Evolutionary conservation across 2,797 vertebrate genomes (phyloP).

Genomic region (Eidolon dupreanum): DNA sequence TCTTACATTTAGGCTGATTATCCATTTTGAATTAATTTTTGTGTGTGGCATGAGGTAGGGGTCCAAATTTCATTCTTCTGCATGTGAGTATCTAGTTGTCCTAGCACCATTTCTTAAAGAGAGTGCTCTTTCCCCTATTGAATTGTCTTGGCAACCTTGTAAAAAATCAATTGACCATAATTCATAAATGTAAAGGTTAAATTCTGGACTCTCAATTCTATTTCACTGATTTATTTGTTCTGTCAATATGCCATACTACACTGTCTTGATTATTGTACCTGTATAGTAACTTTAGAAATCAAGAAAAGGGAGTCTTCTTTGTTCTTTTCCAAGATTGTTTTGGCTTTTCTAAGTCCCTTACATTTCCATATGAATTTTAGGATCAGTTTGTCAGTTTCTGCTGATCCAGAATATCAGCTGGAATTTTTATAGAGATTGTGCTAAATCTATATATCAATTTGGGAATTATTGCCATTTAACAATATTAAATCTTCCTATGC

Average conservation of each 20-base stretch:
- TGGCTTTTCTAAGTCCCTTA: neutral
- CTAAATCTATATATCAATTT: constrained; percentile 24
- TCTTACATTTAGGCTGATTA: constrained; percentile 17
- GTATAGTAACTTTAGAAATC: constrained; percentile 17
- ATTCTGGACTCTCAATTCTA: constrained; percentile 24
- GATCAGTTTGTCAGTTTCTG: constrained; percentile 17
- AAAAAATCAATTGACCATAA: constrained; percentile 22
- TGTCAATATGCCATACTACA: neutral
- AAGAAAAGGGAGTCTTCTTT: neutral
- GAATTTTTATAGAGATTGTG: neutral
- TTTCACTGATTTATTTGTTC: neutral
- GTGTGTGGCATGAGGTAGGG: neutral
- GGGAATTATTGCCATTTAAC: neutral
- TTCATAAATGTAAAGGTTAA: neutral
- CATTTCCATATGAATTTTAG: constrained; percentile 37
- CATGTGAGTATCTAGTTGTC: neutral
- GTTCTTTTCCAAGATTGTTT: constrained; percentile 43
- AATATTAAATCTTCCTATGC: neutral
- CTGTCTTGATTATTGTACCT: constrained; percentile 1
- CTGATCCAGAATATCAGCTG: neutral
- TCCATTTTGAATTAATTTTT: constrained; percentile 48
- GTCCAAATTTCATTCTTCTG: constrained; percentile 28
- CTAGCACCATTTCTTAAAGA: constrained; percentile 50
- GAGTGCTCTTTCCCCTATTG: neutral
- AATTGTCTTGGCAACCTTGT: constrained; percentile 46